phyloP scores from a whole-genome alignment of 1,140 invertebrate species.

The Scylla paramamosain region DNA sequence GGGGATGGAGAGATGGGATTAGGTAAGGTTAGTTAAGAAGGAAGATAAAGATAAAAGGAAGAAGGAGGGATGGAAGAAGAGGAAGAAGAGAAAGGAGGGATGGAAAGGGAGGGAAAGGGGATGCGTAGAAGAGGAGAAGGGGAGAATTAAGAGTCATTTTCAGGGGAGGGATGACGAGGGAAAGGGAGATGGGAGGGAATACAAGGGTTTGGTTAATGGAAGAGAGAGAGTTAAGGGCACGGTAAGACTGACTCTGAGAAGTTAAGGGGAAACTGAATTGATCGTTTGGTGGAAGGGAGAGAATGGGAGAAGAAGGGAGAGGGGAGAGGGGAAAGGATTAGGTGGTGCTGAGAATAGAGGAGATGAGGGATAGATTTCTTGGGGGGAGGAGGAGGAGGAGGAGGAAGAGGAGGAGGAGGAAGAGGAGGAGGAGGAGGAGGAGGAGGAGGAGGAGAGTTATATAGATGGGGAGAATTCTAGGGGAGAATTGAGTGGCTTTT shows the following conservation, averaged over 20 bases:
- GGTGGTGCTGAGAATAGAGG: neutral
- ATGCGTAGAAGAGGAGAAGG: neutral
- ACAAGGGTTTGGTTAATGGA: neutral
- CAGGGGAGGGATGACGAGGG: neutral
- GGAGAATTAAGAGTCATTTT: neutral
- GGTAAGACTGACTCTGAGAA: no score
- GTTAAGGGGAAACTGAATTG: neutral
- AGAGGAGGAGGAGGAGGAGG: neutral
- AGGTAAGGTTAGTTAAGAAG: neutral
- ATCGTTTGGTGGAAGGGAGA: neutral
- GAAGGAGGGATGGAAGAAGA: neutral
- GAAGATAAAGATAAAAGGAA: neutral
- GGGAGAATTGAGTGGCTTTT: neutral
- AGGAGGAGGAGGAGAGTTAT: neutral
- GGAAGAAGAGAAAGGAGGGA: neutral
- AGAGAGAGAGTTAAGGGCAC: neutral
- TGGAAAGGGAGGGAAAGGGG: neutral
- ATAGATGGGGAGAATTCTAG: neutral
- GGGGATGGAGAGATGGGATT: neutral
- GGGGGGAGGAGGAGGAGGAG: neutral
- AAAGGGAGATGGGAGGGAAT: neutral
- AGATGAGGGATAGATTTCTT: neutral
- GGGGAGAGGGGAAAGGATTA: no score
- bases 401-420: neutral
- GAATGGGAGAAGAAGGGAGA: neutral